These are phyloP conservation scores for Petrocephalus zakoni DNA, from an alignment of 2,113 vertebrate species.

Conservation along the genomic window DNA sequence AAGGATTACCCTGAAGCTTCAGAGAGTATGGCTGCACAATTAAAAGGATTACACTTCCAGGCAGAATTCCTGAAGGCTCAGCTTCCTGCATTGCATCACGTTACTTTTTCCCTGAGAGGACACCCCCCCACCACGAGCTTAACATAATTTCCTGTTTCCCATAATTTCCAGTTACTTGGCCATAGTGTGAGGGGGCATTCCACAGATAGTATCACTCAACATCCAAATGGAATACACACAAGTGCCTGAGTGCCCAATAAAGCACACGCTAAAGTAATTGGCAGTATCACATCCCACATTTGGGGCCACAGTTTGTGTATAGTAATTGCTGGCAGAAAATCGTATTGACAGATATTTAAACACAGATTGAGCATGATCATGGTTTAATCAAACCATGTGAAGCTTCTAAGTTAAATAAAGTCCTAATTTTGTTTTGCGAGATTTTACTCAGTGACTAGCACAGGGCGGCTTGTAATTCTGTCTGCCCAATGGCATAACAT, in stretches of 20 bases:
- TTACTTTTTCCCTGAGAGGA: no score
- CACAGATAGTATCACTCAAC: not conserved
- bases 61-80: no score
- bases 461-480: constrained; percentile 8
- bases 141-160: no score
- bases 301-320: no score
- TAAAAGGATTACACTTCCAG: no score
- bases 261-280: not conserved
- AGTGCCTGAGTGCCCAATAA: not conserved
- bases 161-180: no score
- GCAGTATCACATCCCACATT: not conserved
- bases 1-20: no score
- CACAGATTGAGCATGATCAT: not conserved
- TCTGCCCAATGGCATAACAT: no score
- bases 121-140: no score
- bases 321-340: not conserved
- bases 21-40: no score
- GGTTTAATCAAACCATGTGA: not conserved
- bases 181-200: no score
- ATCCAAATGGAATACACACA: not conserved
- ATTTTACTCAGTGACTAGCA: not conserved
- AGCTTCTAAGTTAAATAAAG: not conserved
- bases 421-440: not conserved
- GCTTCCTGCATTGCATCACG: no score
- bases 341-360: not conserved